A percentile compares a stretch with the other conserved stretches of the same genome.
Conservation (phyloP, 1,140 invertebrate species). For the Drosophila pandora region DNA sequence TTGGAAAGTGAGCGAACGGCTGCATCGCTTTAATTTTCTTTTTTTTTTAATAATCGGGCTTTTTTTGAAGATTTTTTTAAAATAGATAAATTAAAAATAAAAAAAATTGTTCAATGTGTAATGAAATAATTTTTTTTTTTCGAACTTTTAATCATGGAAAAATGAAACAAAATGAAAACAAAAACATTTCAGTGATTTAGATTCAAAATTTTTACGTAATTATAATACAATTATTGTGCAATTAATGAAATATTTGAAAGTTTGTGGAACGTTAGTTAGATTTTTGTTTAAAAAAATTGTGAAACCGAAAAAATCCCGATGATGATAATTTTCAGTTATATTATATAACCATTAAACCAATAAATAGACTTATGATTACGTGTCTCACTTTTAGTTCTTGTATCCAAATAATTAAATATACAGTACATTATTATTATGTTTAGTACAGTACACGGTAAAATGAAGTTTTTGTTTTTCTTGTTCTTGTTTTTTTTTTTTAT, state of each 20-base stretch:
- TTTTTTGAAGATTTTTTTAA: not conserved
- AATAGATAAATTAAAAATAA: not conserved
- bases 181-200: no score
- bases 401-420: slow-evolving; percentile 81
- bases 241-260: no score
- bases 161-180: no score
- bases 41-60: not conserved
- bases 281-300: not conserved
- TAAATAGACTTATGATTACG: slow-evolving; percentile 44
- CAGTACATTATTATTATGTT: slow-evolving; percentile 80
- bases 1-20: slow-evolving; percentile 63
- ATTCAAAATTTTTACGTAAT: no score
- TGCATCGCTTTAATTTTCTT: slow-evolving; percentile 35
- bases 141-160: no score
- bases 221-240: no score
- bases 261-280: no score
- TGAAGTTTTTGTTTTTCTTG: slow-evolving; percentile 38
- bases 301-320: slow-evolving; percentile 4
- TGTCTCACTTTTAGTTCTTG: slow-evolving; percentile 65
- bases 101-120: no score
- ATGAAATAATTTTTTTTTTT: no score
- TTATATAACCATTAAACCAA: slow-evolving; percentile 30
- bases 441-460: slow-evolving; percentile 78
- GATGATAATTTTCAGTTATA: slow-evolving; percentile 9
- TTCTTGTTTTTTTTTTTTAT: slow-evolving; percentile 10